Evolutionary conservation across 2,797 vertebrate genomes (phyloP).

Genomic region (Octomys mimax): DNA sequence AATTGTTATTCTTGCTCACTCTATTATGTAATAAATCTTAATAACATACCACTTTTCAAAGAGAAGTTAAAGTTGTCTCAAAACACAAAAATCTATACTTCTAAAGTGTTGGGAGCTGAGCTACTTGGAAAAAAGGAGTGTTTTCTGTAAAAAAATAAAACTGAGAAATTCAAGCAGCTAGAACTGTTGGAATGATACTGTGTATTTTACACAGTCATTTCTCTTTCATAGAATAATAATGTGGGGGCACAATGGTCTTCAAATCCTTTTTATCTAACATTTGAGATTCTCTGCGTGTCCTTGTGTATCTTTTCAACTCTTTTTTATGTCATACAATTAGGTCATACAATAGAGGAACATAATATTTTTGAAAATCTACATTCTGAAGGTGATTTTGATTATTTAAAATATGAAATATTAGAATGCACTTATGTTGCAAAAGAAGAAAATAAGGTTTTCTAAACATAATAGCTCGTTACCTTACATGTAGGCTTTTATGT

Average conservation of each 20-base stretch:
- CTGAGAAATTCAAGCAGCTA: background rate
- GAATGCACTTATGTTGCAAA: conserved; percentile 56
- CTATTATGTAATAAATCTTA: conserved; percentile 11
- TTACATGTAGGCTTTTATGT: conserved; percentile 73
- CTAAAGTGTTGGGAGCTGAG: background rate
- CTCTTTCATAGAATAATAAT: background rate
- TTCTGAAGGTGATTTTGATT: conserved; percentile 54
- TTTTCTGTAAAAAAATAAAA: background rate
- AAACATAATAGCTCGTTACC: conserved; percentile 67
- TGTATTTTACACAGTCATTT: background rate
- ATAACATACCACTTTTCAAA: background rate
- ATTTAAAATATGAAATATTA: conserved; percentile 68
- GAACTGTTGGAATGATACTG: background rate
- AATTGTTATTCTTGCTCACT: conserved; percentile 34
- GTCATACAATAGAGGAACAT: background rate
- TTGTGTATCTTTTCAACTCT: conserved; percentile 5
- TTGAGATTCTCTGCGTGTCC: conserved; percentile 50
- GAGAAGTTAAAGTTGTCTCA: background rate
- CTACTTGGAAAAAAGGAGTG: conserved; percentile 3
- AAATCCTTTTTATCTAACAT: background rate
- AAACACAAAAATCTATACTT: background rate
- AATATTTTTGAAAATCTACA: conserved; percentile 20
- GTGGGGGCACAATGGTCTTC: background rate
- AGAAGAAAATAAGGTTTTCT: conserved; percentile 58
- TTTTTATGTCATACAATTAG: conserved; percentile 34